Base-by-base conservation (phyloP, 1,140 invertebrate genomes). In the Liolophura sinensis region DNA sequence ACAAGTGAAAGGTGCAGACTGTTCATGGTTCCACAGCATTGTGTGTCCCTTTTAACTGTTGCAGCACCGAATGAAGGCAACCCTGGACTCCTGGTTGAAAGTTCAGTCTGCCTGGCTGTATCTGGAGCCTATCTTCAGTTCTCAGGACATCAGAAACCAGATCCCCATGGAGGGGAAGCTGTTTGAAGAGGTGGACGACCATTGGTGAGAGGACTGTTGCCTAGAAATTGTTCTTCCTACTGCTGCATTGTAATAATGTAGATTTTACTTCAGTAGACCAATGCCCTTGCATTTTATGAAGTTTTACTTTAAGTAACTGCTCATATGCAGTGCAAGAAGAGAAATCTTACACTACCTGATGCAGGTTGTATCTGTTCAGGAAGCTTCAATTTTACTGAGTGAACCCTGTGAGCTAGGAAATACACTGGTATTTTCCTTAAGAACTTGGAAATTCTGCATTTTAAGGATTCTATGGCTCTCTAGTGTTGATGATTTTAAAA, bases 21-120 rank as follows among this genome's bases (percentile, higher is more conserved):
- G 31, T 40, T 40, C 31, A 40, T 40, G 31, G 3, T 54, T 59
- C 27, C 7, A 1, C 16, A 49, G 16, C 27, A 18, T 16, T 66
- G 16, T 22, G 6, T 46, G 31, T 62, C 14, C 54, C 18, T 67
- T 66, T 18, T 62, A 57, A 24, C 31, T 55, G n/a, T 73, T 74
- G 18, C 66, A 84, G 83, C 79, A 80, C 60, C 76, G 82, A 15
- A 84, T 85, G 73, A 94, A 81, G 65, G 76, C 69, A 47, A 85
- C 83, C 22, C 52, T 85, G 24, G 82, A 84, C 65, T 82, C 81
- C 3, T 85, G 84, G 84, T 70, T 85, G 56, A 83, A 84, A 60
- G 84, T 85, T 0, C 87, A 88, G 76, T 80, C 85, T 50, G 92
- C 14, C 0, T 88, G 12, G 86, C 87, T 85, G 15, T 85, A 85